phyloP scores from a whole-genome alignment of 2,888 invertebrate genomes.

The Drosophila tanythrix region DNA sequence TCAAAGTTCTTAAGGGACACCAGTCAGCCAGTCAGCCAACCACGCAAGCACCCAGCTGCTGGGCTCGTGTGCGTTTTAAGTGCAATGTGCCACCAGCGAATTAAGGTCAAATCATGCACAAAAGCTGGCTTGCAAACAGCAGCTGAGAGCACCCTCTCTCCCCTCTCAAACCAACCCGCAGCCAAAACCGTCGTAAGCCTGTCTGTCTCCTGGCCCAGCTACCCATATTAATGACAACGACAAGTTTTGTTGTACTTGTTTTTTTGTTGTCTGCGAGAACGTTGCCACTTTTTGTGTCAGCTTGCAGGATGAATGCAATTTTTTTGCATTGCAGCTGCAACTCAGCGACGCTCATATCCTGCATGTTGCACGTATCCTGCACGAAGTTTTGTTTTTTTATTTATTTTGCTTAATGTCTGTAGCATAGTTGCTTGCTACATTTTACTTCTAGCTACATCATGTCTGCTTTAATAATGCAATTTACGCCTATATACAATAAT shows the following conservation, averaged over 20 bases:
- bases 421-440: neutral
- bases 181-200: constrained; percentile 12
- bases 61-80: constrained; percentile 55
- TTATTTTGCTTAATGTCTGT: neutral
- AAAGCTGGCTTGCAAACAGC: constrained; percentile 35
- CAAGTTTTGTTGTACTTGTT: constrained; percentile 38
- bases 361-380: constrained; percentile 46
- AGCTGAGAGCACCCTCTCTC: neutral
- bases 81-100: constrained; percentile 73
- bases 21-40: neutral
- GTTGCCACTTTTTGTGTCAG: constrained; percentile 49
- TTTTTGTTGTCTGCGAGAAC: constrained; percentile 44
- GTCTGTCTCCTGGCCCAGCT: constrained; percentile 20
- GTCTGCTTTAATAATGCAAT: neutral
- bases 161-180: neutral
- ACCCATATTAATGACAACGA: constrained; percentile 56
- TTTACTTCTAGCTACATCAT: neutral
- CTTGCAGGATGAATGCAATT: constrained; percentile 63
- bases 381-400: constrained; percentile 11
- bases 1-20: constrained; percentile 55
- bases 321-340: constrained; percentile 63
- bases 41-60: neutral
- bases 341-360: constrained; percentile 67
- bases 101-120: constrained; percentile 75
- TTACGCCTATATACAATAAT: neutral